A percentile compares a stretch with the other conserved stretches of the same genome.
Evolutionary conservation across 2,113 vertebrate genomes (phyloP).

Genomic region (Kobus ellipsiprymnus): DNA sequence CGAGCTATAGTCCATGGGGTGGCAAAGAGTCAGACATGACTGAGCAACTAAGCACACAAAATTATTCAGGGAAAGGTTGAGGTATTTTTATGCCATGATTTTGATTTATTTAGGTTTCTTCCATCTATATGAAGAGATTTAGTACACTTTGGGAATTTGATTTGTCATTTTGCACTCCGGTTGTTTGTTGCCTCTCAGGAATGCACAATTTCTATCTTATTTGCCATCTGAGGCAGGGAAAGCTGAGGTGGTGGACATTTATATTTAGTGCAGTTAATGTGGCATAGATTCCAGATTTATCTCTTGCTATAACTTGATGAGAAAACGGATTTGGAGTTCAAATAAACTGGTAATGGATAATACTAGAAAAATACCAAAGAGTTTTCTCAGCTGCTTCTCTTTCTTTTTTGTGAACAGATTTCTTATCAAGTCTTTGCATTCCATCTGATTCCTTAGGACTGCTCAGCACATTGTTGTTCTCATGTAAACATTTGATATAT

Average conservation of each 20-base stretch:
- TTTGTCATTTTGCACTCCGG: neutral
- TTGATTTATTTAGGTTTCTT: constrained; percentile 33
- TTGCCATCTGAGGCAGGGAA: neutral
- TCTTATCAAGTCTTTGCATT: neutral
- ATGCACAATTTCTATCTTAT: neutral
- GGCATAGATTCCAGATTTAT: neutral
- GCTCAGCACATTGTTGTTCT: neutral
- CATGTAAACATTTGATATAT: neutral
- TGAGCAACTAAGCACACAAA: neutral
- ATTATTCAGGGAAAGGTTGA: neutral
- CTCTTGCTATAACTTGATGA: neutral
- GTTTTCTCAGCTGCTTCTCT: neutral
- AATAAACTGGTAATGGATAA: constrained; percentile 22
- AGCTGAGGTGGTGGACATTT: neutral
- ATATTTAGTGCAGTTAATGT: neutral
- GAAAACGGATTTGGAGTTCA: constrained; percentile 23
- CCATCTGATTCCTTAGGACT: neutral
- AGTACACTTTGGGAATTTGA: neutral
- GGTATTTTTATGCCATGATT: constrained; percentile 19
- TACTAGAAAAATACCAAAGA: neutral
- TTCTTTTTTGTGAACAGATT: neutral
- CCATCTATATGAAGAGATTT: neutral
- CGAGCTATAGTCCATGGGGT: neutral
- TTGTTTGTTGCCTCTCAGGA: neutral
- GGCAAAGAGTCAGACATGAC: neutral